A percentile compares a stretch with the other conserved stretches of the same genome.
Conservation (phyloP, 2,113 vertebrate species). For the Saguinus midas region DNA sequence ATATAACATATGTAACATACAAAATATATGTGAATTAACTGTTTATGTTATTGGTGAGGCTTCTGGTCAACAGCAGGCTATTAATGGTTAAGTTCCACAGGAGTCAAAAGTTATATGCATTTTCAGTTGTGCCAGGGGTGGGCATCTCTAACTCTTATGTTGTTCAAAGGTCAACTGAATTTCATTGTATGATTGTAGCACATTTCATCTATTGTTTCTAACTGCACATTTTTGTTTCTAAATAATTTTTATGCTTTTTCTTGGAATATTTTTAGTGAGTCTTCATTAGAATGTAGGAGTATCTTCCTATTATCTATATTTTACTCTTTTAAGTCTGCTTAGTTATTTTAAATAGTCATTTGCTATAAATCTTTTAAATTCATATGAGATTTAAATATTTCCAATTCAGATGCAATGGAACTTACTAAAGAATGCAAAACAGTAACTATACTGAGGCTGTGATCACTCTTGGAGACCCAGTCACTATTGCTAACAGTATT, state of each 20-base stretch:
- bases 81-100: not conserved
- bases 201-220: not conserved
- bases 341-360: not conserved
- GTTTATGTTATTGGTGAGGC: not conserved
- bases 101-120: not conserved
- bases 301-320: not conserved
- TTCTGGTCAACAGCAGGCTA: not conserved
- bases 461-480: not conserved
- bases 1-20: not conserved
- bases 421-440: not conserved
- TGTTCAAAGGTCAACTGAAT: not conserved
- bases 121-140: not conserved
- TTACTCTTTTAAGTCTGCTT: not conserved
- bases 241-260: not conserved
- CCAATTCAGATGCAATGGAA: not conserved
- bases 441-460: not conserved
- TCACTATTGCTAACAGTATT: not conserved
- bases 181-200: not conserved
- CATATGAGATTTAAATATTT: not conserved
- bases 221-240: not conserved
- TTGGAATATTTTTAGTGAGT: not conserved
- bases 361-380: not conserved
- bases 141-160: not conserved
- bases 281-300: not conserved
- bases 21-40: not conserved